Evolutionary conservation across 2,888 invertebrate species (phyloP).

Genomic region (Lasius fuliginosus): DNA sequence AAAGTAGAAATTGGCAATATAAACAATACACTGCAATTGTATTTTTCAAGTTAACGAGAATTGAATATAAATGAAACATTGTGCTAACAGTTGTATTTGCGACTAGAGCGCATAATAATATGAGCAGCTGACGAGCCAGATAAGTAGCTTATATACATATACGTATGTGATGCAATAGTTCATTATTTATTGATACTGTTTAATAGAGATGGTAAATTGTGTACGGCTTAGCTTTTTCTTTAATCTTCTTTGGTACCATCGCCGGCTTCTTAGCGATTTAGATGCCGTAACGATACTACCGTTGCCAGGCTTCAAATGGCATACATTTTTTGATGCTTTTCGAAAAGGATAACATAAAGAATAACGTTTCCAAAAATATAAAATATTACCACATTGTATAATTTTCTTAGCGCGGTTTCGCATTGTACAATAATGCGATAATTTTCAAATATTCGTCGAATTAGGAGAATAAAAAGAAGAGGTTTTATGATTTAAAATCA

Average conservation of each 20-base stretch:
- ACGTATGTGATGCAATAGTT: neutral
- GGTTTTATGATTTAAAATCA: neutral
- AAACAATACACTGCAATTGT: neutral
- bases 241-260: constrained; percentile 26
- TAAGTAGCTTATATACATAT: constrained; percentile 17
- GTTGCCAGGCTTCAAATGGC: neutral
- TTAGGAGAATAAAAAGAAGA: neutral
- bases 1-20: neutral
- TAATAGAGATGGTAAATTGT: constrained; percentile 22
- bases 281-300: neutral
- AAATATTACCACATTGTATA: neutral
- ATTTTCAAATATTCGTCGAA: neutral
- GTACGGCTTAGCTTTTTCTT: constrained; percentile 1
- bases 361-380: neutral
- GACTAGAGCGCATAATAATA: neutral
- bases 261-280: constrained; percentile 22
- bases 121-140: neutral
- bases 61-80: constrained; percentile 1
- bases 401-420: neutral
- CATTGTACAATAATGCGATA: neutral
- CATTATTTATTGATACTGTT: neutral
- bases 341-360: neutral
- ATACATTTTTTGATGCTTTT: neutral
- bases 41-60: neutral
- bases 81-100: neutral